Conservation (phyloP, 2,113 vertebrate species). For the Engystomops pustulosus region DNA sequence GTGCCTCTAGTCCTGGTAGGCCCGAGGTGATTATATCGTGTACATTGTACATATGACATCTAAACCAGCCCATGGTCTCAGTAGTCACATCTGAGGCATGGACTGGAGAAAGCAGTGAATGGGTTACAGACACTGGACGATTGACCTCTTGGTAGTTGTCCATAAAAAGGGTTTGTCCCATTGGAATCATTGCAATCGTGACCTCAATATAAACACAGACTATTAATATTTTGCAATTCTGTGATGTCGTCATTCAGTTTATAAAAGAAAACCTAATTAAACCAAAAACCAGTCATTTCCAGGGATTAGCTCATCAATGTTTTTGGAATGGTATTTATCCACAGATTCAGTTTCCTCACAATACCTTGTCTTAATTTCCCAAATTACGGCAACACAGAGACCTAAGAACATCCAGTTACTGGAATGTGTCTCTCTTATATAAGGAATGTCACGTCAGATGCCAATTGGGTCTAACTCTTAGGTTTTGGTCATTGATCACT, state of each 20-base stretch:
- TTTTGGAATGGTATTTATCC: neutral
- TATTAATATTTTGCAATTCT: neutral
- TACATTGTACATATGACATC: no score
- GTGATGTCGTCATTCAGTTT: slow-evolving; percentile 2
- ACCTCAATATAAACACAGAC: no score
- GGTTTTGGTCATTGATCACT: neutral
- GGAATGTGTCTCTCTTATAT: neutral
- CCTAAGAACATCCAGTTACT: neutral
- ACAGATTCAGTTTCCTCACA: neutral
- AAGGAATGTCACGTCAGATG: neutral
- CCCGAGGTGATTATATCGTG: no score
- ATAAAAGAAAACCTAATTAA: neutral
- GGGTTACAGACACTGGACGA: no score
- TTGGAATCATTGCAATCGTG: no score
- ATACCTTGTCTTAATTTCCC: neutral
- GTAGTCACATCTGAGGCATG: no score
- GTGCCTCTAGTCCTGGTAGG: no score
- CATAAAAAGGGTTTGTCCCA: no score
- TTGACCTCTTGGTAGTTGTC: no score
- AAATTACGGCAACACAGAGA: neutral
- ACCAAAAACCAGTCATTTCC: neutral
- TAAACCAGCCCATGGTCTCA: no score
- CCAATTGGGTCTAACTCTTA: neutral
- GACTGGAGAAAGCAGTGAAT: no score
- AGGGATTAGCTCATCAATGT: neutral